A percentile compares a stretch with the other conserved stretches of the same genome.
Evolutionary conservation across 2,888 invertebrate species (phyloP).

Genomic region (Malthinus seriepunctatus): DNA sequence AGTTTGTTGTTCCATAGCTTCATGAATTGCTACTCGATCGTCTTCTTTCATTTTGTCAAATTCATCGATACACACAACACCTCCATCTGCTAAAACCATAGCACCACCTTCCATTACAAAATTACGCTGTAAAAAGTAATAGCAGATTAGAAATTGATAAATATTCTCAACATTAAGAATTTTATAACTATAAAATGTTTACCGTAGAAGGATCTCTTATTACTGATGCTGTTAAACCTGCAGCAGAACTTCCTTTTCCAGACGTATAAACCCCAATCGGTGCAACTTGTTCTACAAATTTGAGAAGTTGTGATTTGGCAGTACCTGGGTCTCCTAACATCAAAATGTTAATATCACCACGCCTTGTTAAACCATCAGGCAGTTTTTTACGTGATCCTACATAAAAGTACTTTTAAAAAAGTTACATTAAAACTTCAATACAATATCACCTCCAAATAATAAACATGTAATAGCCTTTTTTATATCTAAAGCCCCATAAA

Average conservation of each 20-base stretch:
- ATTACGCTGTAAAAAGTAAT: constrained; percentile 68
- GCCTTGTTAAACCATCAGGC: constrained; percentile 92
- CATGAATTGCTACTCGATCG: constrained; percentile 98
- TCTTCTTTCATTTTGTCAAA: constrained; percentile 99
- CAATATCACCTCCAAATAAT: constrained; percentile 79
- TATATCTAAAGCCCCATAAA: constrained; percentile 91
- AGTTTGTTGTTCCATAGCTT: constrained; percentile 99
- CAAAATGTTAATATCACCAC: constrained; percentile 96
- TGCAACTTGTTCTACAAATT: constrained; percentile 94
- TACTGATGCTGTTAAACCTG: constrained; percentile 97
- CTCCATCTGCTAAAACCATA: constrained; percentile 99
- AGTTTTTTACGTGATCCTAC: constrained; percentile 78
- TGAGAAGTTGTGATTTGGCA: constrained; percentile 97
- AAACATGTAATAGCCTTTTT: constrained; percentile 96
- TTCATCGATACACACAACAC: constrained; percentile 99
- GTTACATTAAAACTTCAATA: neutral
- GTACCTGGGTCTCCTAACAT: constrained; percentile 98
- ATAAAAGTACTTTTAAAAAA: neutral
- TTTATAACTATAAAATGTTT: constrained; percentile 38
- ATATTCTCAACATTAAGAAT: neutral
- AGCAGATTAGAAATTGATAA: constrained; percentile 8
- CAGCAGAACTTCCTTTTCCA: constrained; percentile 99
- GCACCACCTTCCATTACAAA: constrained; percentile 99
- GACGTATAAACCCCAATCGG: constrained; percentile 97
- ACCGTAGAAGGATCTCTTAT: constrained; percentile 91